Evolutionary conservation across 2,888 invertebrate species (phyloP), one percentile per base, ranked within the genome.

Genomic region (Cheilosia vernalis): DNA sequence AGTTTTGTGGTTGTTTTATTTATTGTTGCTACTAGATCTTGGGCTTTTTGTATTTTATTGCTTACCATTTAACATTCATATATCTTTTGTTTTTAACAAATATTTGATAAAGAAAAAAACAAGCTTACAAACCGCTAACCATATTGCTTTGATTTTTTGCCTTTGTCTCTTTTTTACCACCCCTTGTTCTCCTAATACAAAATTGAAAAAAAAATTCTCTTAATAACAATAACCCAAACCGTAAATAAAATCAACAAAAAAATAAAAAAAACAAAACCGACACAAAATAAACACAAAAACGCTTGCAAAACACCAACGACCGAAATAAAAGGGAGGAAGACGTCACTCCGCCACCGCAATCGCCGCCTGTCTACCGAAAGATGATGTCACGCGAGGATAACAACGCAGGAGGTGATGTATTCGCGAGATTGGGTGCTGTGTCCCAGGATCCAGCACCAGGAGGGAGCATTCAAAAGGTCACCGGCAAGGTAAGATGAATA

Each of bases 391-490:
- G 89, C 27, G 90, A 90, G 70, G 90, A 90, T 40, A 83, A 85
- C 51, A 85, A 77, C 61, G 87, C 87, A 19, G 80, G 87, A 66
- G 86, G 79, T 21, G 90, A 90, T 87, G 90, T 90, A 15, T 90
- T 90, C 73, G 89, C 90, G 21, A 87, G 90, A 64, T 76, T 90
- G 24, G 90, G 89, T 30, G 90, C 90, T 33, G 90, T 89, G 7
- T 88, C 81, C 49, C 89, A 88, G 60, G 89, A 90, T 87, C 90
- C 90, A 72, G 85, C 88, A 17, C 90, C 90, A 1, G 90, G 90
- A 61, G 90, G 90, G n/a, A 88, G 87, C 72, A 90, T 90, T 74
- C 89, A 89, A 56, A 90, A 89, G 80, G 88, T 88, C 64, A 88
- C 87, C 27, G 90, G 89, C 82, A 89, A 89, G 87, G 90, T 90